Percentiles rank a stretch among this genome's conserved stretches.
phyloP scores from a whole-genome alignment of 2,888 invertebrate species.

The Clivina fossor region DNA sequence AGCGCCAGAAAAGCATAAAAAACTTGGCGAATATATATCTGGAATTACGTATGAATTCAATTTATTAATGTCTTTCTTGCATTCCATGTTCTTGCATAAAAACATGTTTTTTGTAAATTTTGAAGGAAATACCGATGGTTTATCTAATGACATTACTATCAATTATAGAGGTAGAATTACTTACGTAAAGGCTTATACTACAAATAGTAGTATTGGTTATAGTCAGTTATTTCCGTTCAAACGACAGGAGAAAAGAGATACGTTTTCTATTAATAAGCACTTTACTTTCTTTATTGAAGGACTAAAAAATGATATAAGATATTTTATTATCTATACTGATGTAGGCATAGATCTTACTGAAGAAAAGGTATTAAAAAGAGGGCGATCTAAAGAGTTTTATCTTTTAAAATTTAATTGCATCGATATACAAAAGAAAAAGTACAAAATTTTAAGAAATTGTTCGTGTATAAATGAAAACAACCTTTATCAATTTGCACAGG shows the following conservation, averaged over 20 bases:
- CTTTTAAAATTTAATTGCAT: constrained; percentile 41
- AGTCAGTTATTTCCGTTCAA: constrained; percentile 39
- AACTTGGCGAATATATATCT: constrained; percentile 6
- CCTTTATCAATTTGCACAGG: constrained; percentile 41
- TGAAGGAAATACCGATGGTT: constrained; percentile 27
- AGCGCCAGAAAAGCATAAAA: constrained; percentile 14
- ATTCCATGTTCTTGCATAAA: constrained; percentile 6
- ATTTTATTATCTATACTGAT: constrained; percentile 43
- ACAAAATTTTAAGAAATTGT: constrained; percentile 38
- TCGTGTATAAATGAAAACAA: constrained; percentile 36
- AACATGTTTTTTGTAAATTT: background rate
- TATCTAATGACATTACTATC: constrained; percentile 40
- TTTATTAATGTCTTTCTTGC: constrained; percentile 7
- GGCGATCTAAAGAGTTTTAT: constrained; percentile 35
- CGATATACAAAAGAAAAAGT: constrained; percentile 35
- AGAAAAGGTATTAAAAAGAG: constrained; percentile 38
- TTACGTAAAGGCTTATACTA: constrained; percentile 39
- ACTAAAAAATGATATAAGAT: constrained; percentile 39
- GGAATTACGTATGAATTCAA: constrained; percentile 13
- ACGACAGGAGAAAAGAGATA: constrained; percentile 33
- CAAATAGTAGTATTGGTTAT: constrained; percentile 40
- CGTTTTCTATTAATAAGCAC: constrained; percentile 39
- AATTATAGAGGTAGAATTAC: constrained; percentile 39
- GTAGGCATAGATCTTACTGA: constrained; percentile 40
- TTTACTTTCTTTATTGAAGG: constrained; percentile 42